Evolutionary conservation across 2,797 vertebrate species (phyloP), one percentile per base, ranked within the genome.

Genomic region (Pitangus sulphuratus): DNA sequence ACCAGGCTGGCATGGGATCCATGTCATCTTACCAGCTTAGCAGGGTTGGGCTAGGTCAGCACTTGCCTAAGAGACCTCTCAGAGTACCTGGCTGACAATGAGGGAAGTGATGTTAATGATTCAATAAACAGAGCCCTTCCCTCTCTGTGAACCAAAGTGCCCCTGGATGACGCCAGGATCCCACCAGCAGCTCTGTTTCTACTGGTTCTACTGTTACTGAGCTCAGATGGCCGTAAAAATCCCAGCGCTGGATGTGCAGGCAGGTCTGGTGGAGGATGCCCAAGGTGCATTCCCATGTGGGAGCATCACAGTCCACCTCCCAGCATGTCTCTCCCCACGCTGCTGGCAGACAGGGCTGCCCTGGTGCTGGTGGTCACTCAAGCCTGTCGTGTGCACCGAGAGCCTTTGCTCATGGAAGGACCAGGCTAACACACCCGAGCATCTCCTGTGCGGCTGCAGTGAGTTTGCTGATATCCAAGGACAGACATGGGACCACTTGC

Each of bases 1-100:
- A 66, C 87, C 84, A 88, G 89, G 90, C 90, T 95, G 95, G 95
- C 89, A 95, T 95, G 87, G 65, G 88, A 95, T 95, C 92, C 77
- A 69, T 89, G 92, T 95, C 85, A 94, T 96, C 77, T 86, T 96
- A 95, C 97, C 93, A 94, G 95, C 94, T 96, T 95, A 97, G 92
- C 95, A 96, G 74, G 95, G 95, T 94, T 97, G 96, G 96, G 96
- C 95, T 92, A 70, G 90, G 95, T 95, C 93, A 95, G 95, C 87
- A 95, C 96, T 96, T 97, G 94, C 92, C 89, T 91, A 87, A 95
- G 96, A 97, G 96, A 91, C 83, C 83, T 96, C 84, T 84, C 21
- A 6, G 89, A 95, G 90, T 89, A 92, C 84, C 92, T 96, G 95
- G 92, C 93, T 96, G 85, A 74, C 14, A 21, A 70, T 93, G 91